phyloP scores from a whole-genome alignment of 2,888 invertebrate genomes.

The Brachyptera putata region DNA sequence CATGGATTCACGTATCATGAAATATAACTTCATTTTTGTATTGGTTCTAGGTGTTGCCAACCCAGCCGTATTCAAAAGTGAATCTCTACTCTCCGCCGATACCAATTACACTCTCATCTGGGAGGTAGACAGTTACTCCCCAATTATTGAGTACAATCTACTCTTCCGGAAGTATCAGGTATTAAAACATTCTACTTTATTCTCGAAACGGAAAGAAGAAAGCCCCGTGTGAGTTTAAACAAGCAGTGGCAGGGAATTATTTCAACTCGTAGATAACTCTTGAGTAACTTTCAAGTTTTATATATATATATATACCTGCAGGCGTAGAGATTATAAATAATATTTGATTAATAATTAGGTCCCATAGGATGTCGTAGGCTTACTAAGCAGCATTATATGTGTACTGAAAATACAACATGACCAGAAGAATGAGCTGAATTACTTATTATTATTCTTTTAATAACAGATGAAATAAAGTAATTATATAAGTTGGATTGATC shows the following conservation, averaged over 20 bases:
- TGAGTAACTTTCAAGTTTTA: no score
- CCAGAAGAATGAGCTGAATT: no score
- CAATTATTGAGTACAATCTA: slow-evolving; percentile 66
- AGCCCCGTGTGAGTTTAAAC: background rate
- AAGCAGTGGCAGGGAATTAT: background rate
- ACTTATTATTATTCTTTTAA: no score
- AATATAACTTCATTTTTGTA: background rate
- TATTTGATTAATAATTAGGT: no score
- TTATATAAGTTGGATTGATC: no score
- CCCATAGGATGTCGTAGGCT: no score
- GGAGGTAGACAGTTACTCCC: slow-evolving; percentile 80
- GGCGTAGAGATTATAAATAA: no score
- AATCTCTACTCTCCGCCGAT: slow-evolving; percentile 48
- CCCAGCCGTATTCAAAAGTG: slow-evolving; percentile 63
- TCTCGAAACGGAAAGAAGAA: background rate
- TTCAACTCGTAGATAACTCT: background rate
- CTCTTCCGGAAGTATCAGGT: slow-evolving; percentile 45
- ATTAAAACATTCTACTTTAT: background rate
- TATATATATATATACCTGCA: no score
- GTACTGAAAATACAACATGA: no score
- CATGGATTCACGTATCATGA: no score
- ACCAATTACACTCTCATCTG: slow-evolving; percentile 68
- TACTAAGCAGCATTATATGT: no score
- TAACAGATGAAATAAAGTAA: no score
- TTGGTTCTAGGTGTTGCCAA: slow-evolving; percentile 57